Conservation (phyloP, 2,797 vertebrate genomes). For the Sphenopsis melanotis region DNA sequence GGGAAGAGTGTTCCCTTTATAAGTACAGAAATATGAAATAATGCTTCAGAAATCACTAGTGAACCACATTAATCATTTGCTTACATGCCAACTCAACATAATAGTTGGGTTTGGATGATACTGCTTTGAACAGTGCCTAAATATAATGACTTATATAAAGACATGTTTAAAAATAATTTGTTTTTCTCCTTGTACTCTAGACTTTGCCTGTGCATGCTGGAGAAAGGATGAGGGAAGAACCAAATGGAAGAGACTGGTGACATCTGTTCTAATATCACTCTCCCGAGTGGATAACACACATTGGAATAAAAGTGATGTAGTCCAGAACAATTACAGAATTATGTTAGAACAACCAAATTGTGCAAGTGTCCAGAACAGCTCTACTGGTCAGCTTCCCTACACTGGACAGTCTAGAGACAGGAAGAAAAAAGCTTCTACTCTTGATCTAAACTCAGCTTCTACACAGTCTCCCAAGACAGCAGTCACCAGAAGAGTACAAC, state of each 20-base stretch:
- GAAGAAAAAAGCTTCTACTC: background rate
- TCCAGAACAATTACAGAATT: background rate
- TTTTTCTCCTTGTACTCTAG: background rate
- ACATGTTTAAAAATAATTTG: conserved; percentile 41
- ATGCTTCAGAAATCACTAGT: conserved; percentile 44
- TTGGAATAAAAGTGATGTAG: background rate
- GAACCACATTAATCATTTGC: conserved; percentile 53
- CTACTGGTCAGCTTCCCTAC: background rate
- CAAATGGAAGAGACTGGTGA: background rate
- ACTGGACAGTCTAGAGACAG: background rate
- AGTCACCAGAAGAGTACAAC: background rate
- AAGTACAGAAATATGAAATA: conserved; percentile 40
- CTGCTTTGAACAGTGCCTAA: conserved; percentile 38
- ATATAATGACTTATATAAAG: conserved; percentile 27
- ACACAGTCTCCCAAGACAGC: background rate
- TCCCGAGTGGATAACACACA: background rate
- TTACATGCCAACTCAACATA: conserved; percentile 31
- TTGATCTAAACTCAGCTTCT: background rate
- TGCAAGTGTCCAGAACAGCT: background rate
- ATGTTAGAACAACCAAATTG: background rate
- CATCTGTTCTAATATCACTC: background rate
- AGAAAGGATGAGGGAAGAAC: background rate
- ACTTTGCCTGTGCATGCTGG: background rate
- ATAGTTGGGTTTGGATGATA: conserved; percentile 40
- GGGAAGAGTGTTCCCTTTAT: background rate